Evolutionary conservation across 2,888 invertebrate species (phyloP).

Genomic region (Drosophila testacea): DNA sequence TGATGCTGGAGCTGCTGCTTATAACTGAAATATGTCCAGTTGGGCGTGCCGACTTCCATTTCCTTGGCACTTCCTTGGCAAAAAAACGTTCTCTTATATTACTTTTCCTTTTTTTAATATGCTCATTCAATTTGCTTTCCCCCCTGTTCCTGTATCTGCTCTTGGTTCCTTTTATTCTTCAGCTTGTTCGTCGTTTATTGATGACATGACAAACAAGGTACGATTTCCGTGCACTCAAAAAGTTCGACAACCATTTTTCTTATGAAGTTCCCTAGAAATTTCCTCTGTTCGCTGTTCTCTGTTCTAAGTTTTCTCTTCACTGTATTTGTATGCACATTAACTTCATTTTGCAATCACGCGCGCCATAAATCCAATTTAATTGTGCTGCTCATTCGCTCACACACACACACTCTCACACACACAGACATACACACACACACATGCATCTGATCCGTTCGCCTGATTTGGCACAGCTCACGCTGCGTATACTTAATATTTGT

Average conservation of each 20-base stretch:
- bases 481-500: slow-evolving; percentile 73
- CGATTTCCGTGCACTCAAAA: slow-evolving; percentile 66
- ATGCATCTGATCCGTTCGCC: slow-evolving; percentile 29
- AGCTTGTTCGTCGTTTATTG: slow-evolving; percentile 65
- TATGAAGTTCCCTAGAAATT: slow-evolving; percentile 20
- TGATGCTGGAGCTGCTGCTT: slow-evolving; percentile 23
- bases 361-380: slow-evolving; percentile 81
- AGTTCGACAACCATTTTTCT: slow-evolving; percentile 70
- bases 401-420: background rate
- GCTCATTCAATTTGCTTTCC: slow-evolving; percentile 72
- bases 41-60: slow-evolving; percentile 54
- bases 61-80: slow-evolving; percentile 69
- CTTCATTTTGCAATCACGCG: slow-evolving; percentile 79
- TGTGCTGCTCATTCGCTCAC: slow-evolving; percentile 53
- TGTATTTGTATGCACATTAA: slow-evolving; percentile 74
- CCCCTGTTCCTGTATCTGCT: slow-evolving; percentile 6
- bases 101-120: slow-evolving; percentile 64
- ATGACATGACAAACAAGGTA: slow-evolving; percentile 81
- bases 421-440: background rate
- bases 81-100: slow-evolving; percentile 37
- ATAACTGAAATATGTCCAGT: slow-evolving; percentile 54
- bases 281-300: background rate
- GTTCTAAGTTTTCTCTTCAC: slow-evolving; percentile 1
- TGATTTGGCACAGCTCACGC: slow-evolving; percentile 31
- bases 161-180: background rate